These are phyloP conservation scores for Drosophila ogumai DNA, from an alignment of 1,140 invertebrate species.

Conservation along the genomic window DNA sequence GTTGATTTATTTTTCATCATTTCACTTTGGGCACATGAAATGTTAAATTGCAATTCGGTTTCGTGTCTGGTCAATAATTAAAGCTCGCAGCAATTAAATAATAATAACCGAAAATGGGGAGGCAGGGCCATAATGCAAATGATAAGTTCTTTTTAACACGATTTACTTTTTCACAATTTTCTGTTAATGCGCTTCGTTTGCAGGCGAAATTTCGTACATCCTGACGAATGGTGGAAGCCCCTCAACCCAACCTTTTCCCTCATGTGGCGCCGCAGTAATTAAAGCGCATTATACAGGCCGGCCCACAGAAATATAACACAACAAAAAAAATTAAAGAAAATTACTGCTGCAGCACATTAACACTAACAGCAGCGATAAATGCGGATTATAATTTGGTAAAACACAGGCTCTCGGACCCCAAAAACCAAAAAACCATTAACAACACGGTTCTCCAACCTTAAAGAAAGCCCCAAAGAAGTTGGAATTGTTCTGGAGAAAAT, in stretches of 20 bases:
- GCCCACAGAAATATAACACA: background rate
- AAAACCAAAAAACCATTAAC: conserved; percentile 6
- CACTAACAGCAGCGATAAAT: conserved; percentile 42
- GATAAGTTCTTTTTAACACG: conserved; percentile 79
- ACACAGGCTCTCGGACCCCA: conserved; percentile 12
- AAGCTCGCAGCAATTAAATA: conserved; percentile 76
- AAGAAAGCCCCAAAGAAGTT: conserved; percentile 28
- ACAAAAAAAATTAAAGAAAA: conserved; percentile 34
- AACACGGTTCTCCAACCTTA: conserved; percentile 2
- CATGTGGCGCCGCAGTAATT: conserved; percentile 69
- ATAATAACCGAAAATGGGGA: conserved; percentile 44
- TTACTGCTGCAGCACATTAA: conserved; percentile 41
- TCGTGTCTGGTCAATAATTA: conserved; percentile 69
- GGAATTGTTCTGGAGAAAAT: conserved; percentile 14
- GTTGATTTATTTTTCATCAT: conserved; percentile 30
- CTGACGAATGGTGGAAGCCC: conserved; percentile 22
- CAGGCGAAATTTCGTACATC: conserved; percentile 20
- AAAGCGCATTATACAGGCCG: conserved; percentile 65
- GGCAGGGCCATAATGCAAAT: conserved; percentile 64
- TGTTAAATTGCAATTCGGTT: conserved; percentile 40
- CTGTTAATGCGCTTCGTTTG: conserved; percentile 48
- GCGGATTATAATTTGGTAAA: conserved; percentile 46
- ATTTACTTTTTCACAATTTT: conserved; percentile 70
- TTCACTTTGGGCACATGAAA: conserved; percentile 41
- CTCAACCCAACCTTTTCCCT: background rate